Conservation (phyloP, 2,113 vertebrate species). For the Menidia beryllina region DNA sequence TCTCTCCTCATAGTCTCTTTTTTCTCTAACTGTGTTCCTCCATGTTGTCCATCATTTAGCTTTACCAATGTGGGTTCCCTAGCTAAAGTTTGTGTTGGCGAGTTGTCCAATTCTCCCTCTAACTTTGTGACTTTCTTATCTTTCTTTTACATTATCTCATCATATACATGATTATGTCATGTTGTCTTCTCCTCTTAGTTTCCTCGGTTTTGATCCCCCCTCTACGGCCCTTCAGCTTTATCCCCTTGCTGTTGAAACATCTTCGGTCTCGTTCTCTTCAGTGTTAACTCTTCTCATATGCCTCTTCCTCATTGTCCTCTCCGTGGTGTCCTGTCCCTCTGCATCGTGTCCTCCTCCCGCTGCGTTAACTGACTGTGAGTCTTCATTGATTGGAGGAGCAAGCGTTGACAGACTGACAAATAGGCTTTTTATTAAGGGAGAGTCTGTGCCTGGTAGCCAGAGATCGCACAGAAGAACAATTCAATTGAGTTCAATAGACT, state of each 20-base stretch:
- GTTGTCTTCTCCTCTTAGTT: too few relatives aligned
- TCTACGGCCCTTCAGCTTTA: neutral
- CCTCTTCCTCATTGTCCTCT: neutral
- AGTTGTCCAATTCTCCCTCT: too few relatives aligned
- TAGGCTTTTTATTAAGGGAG: conserved; percentile 74
- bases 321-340: neutral
- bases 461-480: conserved; percentile 68
- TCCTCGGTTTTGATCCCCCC: neutral
- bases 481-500: conserved; percentile 65
- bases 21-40: too few relatives aligned
- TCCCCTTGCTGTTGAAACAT: neutral
- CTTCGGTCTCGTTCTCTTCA: neutral
- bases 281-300: conserved; percentile 11
- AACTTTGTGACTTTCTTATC: too few relatives aligned
- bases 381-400: conserved; percentile 67
- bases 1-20: too few relatives aligned
- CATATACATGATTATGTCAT: too few relatives aligned
- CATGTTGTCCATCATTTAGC: too few relatives aligned
- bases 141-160: too few relatives aligned
- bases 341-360: conserved; percentile 23
- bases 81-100: too few relatives aligned
- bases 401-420: conserved; percentile 74
- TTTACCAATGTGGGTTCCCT: too few relatives aligned
- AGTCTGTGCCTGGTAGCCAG: conserved; percentile 69
- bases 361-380: conserved; percentile 43